phyloP scores from a whole-genome alignment of 2,797 vertebrate genomes.

The Carcharodon carcharias region DNA sequence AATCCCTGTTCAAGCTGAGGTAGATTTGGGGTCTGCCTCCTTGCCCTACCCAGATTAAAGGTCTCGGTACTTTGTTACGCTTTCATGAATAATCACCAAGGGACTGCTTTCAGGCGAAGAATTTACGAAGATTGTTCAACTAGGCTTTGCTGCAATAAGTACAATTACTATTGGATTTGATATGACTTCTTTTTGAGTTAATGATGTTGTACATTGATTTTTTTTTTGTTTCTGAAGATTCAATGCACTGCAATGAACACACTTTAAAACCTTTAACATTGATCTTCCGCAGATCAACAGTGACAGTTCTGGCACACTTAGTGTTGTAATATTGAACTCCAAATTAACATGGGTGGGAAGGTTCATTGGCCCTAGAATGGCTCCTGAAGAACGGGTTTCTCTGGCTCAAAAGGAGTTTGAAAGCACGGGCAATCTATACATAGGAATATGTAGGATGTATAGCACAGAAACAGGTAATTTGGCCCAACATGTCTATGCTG shows the following conservation, averaged over 20 bases:
- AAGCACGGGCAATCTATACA: neutral
- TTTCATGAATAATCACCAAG: neutral
- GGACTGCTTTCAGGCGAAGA: neutral
- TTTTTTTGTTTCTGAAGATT: constrained; percentile 1
- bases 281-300: neutral
- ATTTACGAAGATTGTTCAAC: neutral
- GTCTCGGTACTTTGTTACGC: no score
- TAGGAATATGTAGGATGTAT: neutral
- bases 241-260: constrained; percentile 6
- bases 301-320: neutral
- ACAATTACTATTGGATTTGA: neutral
- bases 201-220: constrained; percentile 25
- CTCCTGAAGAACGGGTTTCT: neutral
- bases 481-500: neutral
- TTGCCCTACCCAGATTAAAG: no score
- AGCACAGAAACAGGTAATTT: neutral
- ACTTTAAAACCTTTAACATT: constrained; percentile 6
- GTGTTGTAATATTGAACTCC: neutral
- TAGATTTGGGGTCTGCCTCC: no score
- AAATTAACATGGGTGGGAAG: neutral
- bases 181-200: neutral
- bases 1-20: no score
- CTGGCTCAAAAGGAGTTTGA: neutral
- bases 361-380: neutral
- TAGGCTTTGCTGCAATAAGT: neutral